These are phyloP conservation scores for Mormoops blainvillei DNA, from an alignment of 2,113 vertebrate genomes.

Conservation along the genomic window DNA sequence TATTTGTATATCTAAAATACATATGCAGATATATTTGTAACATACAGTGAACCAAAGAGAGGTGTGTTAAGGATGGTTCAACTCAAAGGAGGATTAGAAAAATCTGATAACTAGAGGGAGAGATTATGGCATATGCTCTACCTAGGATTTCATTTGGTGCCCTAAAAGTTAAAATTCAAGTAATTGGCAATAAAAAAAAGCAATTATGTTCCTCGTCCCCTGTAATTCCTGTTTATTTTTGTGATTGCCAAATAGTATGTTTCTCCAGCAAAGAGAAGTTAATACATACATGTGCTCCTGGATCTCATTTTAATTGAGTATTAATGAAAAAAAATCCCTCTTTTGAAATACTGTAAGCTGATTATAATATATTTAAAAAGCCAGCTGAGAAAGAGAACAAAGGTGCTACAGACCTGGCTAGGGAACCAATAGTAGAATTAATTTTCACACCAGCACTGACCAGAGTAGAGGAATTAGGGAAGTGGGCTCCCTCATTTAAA, in stretches of 20 bases:
- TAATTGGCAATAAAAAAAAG: neutral
- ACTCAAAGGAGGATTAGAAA: slow-evolving; percentile 1
- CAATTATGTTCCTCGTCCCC: neutral
- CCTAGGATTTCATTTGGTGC: neutral
- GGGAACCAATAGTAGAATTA: neutral
- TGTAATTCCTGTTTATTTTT: slow-evolving; percentile 1
- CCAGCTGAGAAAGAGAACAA: neutral
- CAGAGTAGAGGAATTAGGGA: neutral
- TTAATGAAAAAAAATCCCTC: slow-evolving; percentile 16
- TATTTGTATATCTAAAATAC: neutral
- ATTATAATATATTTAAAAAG: neutral
- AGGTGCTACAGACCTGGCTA: neutral
- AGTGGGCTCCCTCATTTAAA: neutral
- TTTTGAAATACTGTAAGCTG: slow-evolving; percentile 17
- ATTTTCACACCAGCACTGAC: neutral
- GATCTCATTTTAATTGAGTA: neutral
- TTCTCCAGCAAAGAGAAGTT: neutral
- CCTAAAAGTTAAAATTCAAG: neutral
- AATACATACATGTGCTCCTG: neutral
- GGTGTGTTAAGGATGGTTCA: neutral
- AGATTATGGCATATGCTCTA: neutral
- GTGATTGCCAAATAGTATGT: neutral
- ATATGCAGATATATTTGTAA: neutral
- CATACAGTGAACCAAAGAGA: neutral
- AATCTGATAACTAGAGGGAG: neutral